phyloP scores from a whole-genome alignment of 2,113 vertebrate genomes.

The Puntigrus tetrazona region DNA sequence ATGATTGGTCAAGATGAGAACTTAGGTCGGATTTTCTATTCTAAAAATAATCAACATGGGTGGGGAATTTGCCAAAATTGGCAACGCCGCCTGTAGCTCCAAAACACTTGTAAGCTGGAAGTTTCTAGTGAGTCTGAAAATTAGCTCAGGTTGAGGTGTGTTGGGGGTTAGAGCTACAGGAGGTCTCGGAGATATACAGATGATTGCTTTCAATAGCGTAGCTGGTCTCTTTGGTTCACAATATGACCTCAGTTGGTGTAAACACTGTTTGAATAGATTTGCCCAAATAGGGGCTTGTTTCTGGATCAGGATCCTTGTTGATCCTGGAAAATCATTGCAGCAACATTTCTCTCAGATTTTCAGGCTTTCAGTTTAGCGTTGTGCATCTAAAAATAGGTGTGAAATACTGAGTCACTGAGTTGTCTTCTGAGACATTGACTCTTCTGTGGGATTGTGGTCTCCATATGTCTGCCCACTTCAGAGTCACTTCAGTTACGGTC shows the following conservation, averaged over 20 bases:
- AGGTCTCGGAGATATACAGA: neutral
- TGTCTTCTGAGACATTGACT: neutral
- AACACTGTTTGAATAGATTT: neutral
- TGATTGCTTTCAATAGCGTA: neutral
- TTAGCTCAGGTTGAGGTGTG: neutral
- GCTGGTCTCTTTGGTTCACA: neutral
- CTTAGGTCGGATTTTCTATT: no score
- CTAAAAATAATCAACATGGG: no score
- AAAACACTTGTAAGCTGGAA: neutral
- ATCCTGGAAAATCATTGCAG: neutral
- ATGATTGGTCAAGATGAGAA: no score
- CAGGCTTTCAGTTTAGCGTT: neutral
- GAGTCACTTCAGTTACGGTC: neutral
- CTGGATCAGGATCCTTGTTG: neutral
- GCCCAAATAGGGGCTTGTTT: slow-evolving; percentile 3
- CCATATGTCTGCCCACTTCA: neutral
- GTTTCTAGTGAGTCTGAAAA: neutral
- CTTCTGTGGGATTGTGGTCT: neutral
- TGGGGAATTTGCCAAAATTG: no score
- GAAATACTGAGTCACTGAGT: neutral
- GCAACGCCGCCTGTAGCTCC: neutral
- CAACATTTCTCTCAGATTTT: neutral
- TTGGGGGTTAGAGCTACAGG: neutral
- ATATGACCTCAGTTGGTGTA: neutral
- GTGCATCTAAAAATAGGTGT: neutral